Conservation (phyloP, 2,113 vertebrate genomes). For the Andinoacara biseriatus region DNA sequence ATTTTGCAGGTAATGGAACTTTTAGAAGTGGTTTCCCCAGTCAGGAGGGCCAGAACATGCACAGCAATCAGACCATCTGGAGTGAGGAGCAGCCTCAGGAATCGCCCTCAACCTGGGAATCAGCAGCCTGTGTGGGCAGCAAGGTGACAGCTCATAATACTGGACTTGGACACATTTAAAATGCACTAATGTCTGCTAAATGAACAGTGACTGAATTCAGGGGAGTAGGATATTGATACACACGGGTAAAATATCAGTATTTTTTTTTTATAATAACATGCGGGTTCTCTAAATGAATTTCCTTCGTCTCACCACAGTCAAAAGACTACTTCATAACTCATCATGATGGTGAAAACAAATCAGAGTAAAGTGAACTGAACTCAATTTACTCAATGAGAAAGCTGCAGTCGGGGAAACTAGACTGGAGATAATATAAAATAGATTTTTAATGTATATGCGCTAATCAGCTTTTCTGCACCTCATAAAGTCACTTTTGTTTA, state of each 20-base stretch:
- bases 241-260: neutral
- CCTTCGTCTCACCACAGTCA: neutral
- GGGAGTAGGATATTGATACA: neutral
- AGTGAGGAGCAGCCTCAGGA: conserved; percentile 76
- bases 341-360: neutral
- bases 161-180: too few species aligned
- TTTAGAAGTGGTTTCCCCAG: conserved; percentile 69
- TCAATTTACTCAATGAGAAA: neutral
- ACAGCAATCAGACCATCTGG: conserved; percentile 74
- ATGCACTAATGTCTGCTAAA: too few species aligned
- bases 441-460: too few species aligned
- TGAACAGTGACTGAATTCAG: too few species aligned
- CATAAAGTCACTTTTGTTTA: neutral
- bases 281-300: neutral
- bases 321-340: neutral
- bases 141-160: conserved; percentile 69
- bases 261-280: neutral
- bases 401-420: neutral
- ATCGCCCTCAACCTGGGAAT: conserved; percentile 74
- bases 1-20: conserved; percentile 69
- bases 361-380: neutral
- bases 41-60: conserved; percentile 67
- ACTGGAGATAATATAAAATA: too few species aligned
- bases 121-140: conserved; percentile 77
- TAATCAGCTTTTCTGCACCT: neutral